phyloP scores from a whole-genome alignment of 2,113 vertebrate genomes.

The Lamprotornis superbus region DNA sequence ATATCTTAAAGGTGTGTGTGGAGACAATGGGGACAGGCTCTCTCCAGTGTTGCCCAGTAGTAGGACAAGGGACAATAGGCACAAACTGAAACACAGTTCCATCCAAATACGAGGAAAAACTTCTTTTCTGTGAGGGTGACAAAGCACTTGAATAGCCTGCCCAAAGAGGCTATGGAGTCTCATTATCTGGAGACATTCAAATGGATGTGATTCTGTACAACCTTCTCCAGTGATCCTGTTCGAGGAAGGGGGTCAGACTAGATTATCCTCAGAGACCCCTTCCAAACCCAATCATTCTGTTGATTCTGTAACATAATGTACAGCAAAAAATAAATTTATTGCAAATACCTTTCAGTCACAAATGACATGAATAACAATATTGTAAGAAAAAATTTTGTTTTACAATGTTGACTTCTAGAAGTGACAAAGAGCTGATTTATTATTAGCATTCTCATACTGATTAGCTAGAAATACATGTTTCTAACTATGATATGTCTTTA shows the following conservation, averaged over 20 bases:
- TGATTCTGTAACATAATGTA: not conserved
- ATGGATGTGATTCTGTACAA: not conserved
- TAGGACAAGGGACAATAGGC: not conserved
- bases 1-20: no score
- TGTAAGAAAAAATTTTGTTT: not conserved
- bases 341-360: not conserved
- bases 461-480: not conserved
- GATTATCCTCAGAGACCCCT: not conserved
- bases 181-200: not conserved
- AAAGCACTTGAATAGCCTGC: not conserved
- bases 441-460: not conserved
- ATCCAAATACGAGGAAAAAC: not conserved
- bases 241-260: not conserved
- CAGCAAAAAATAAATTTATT: not conserved
- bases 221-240: not conserved
- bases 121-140: not conserved
- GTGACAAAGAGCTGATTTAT: not conserved
- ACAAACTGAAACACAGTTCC: not conserved
- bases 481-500: not conserved
- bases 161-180: not conserved
- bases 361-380: not conserved
- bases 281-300: not conserved
- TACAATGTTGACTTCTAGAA: not conserved
- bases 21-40: not conserved
- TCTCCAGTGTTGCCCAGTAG: no score